Evolutionary conservation across 2,888 invertebrate genomes (phyloP).

Genomic region (Polyploca ridens): DNA sequence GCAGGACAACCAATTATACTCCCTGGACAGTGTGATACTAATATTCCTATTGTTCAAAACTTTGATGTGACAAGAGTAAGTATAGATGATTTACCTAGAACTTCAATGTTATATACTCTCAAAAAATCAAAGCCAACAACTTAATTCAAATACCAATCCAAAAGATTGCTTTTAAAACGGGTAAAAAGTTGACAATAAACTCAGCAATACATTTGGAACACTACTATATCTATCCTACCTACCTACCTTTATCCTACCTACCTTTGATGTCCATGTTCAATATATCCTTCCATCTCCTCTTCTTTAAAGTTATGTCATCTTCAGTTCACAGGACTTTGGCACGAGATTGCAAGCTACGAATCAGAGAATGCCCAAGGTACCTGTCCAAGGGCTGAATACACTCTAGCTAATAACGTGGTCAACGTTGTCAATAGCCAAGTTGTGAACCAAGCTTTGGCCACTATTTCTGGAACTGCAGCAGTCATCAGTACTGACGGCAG

Average conservation of each 20-base stretch:
- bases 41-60: constrained; percentile 51
- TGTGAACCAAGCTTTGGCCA: constrained; percentile 49
- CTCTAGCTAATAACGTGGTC: constrained; percentile 40
- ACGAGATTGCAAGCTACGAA: constrained; percentile 62
- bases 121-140: no score
- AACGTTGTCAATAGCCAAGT: constrained; percentile 68
- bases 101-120: no score
- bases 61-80: constrained; percentile 59
- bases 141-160: no score
- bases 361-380: constrained; percentile 52
- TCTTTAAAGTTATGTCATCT: constrained; percentile 12
- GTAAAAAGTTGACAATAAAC: no score
- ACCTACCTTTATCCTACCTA: no score
- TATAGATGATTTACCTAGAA: no score
- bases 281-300: not conserved
- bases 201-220: no score
- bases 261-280: no score
- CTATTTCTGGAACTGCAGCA: constrained; percentile 59
- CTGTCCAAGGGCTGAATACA: constrained; percentile 63
- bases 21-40: constrained; percentile 60
- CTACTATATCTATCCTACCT: no score
- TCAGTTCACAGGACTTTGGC: constrained; percentile 71
- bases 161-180: no score
- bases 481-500: constrained; percentile 51
- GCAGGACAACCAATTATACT: constrained; percentile 58